Percentiles rank a stretch among this genome's conserved stretches.
Conservation (phyloP, 2,888 invertebrate genomes). For the Lypha dubia region DNA sequence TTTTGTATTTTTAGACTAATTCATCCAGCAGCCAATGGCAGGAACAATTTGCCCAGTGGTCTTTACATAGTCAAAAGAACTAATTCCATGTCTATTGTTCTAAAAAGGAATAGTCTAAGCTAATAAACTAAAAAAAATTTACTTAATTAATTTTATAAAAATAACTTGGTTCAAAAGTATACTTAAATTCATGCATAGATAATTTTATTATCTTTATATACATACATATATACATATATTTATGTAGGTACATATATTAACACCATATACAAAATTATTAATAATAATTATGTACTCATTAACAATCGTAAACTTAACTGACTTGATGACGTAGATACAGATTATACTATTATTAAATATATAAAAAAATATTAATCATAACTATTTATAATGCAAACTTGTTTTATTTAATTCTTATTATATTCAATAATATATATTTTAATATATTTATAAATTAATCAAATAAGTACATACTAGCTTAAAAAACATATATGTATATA, state of each 20-base stretch:
- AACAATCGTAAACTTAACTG: constrained; percentile 24
- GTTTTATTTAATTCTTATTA: constrained; percentile 31
- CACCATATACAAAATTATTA: neutral
- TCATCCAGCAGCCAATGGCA: constrained; percentile 83
- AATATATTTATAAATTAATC: constrained; percentile 28
- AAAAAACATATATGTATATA: neutral
- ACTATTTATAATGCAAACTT: constrained; percentile 1
- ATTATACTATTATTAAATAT: constrained; percentile 5
- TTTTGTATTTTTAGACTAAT: constrained; percentile 79
- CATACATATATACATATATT: constrained; percentile 6
- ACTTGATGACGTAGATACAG: constrained; percentile 5
- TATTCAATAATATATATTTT: constrained; percentile 21
- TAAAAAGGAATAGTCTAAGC: constrained; percentile 23
- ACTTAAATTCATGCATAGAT: constrained; percentile 8
- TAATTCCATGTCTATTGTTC: constrained; percentile 71
- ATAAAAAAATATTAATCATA: constrained; percentile 8
- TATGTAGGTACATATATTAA: neutral
- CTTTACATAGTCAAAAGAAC: constrained; percentile 82
- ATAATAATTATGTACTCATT: constrained; percentile 38
- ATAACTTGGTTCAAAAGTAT: constrained; percentile 57
- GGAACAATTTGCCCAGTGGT: constrained; percentile 84
- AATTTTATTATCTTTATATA: constrained; percentile 49
- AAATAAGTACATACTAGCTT: constrained; percentile 11
- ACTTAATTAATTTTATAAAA: constrained; percentile 35
- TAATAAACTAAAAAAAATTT: constrained; percentile 30